Base-by-base conservation (phyloP, 2,113 vertebrate species). In the Perca schrenkii region DNA sequence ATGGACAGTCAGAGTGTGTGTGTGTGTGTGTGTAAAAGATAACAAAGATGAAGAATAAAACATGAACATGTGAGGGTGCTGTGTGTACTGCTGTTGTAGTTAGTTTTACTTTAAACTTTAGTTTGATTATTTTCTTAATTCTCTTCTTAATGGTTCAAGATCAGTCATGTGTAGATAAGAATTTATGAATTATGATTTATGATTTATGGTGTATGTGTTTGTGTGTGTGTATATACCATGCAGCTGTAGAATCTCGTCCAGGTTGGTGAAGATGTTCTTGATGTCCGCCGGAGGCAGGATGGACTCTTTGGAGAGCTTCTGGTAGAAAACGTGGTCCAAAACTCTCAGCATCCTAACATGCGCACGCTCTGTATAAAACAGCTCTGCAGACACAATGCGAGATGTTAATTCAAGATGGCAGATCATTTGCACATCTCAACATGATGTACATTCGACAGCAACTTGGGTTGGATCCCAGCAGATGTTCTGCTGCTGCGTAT, bases 321-420 rank as follows among this genome's bases (percentile, higher is more conserved):
- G 98, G 90, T 98, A 97, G 94, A 99, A 99, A 61, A 99, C 95
- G 12, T 96, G 96, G 82, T 99, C 97, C 88, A 99, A 96, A 53
- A 99, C 98, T 70, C 95, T 97, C 74, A 99, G 94, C 60, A 96
- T 99, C 47, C 97, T 95, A 54, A 99, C 96, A 3, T 99, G 98
- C 80, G 98, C 97, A 28, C 97, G 95, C 92, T 99, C 98, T 0
- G 98, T 99, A 83, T 98, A 97, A 87, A 99, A 97, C 73, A 99
- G 82, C 79, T 99, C 98, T 99, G 93, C 47, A 72, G 19, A 84
- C 13, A 83, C 4, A 72, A 72, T 1, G 1, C 15, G 54, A 78
- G 63, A 47, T 2, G 31, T 67, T 66, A n/a, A 74, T 46, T 68
- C 22, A 31, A 64, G 36, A 31, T 6, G 17, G 11, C 54, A 54